Base-by-base conservation (phyloP, 2,888 invertebrate species). In the Holacanthella duospinosa region DNA sequence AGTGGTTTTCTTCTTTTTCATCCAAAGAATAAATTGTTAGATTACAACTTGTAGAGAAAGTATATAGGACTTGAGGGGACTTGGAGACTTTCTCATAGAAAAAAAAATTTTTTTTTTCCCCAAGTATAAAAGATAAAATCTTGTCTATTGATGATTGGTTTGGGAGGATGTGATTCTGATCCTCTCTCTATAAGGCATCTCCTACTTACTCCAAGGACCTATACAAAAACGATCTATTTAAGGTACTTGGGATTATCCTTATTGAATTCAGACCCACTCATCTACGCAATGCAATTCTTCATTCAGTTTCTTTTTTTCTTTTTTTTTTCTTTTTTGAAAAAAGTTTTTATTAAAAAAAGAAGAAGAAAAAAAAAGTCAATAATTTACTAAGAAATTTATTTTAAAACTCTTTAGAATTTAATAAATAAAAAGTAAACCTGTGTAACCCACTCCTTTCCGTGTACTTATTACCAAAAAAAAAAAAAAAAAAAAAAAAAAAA, bases 1-100 rank as follows among this genome's bases (percentile, higher is more conserved):
- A 16, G n/a, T n/a, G n/a, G 12, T 16, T 36, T 4, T 29, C 36
- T 55, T 61, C 57, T 43, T 36, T 36, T 57, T 29, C 53, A 29
- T 26, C 36, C 36, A 28, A 44, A 44, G 44, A 57, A 62, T 65
- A 48, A 59, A 59, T 65, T 62, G 60, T 48, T 48, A 48, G 48
- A n/a, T 4, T 48, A 48, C 48, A 48, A 21, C 19, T 48, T 48
- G n/a, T 48, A n/a, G 21, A 21, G 48, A 48, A 9, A 48, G 48
- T n/a, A 48, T 9, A 21, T 4, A 48, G 12, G 21, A 48, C 36
- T 6, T 36, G 48, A 21, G 21, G 21, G 12, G 21, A 4, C 21
- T 21, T 48, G n/a, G n/a, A 48, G 6, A 48, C 48, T 21, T 48
- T 48, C 48, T 21, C 48, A 9, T n/a, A 16, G 19, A n/a, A 21